A percentile compares a stretch with the other conserved stretches of the same genome.
Conservation (phyloP, 2,888 invertebrate species). For the Lasiommata megera region DNA sequence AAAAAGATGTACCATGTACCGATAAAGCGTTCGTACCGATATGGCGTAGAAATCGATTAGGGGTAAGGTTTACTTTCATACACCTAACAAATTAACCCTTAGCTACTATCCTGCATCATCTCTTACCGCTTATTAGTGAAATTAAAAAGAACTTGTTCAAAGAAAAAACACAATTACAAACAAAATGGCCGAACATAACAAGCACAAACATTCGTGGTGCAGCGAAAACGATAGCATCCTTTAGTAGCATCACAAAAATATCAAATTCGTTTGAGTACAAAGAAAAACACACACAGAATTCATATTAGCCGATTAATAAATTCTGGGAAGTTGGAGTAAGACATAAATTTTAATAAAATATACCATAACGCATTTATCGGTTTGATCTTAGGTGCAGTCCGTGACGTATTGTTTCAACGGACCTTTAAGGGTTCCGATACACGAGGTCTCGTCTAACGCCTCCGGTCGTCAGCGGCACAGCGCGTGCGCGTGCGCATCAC, state of each 20-base stretch:
- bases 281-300: constrained; percentile 68
- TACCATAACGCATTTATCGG: constrained; percentile 64
- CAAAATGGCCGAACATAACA: constrained; percentile 14
- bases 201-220: background rate
- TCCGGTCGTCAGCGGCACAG: too few species aligned
- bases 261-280: constrained; percentile 51
- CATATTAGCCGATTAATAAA: constrained; percentile 79
- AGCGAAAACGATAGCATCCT: constrained; percentile 20
- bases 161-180: constrained; percentile 16
- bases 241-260: constrained; percentile 43
- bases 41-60: too few species aligned
- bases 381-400: constrained; percentile 59
- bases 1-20: too few species aligned
- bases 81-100: too few species aligned
- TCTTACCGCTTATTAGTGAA: too few species aligned
- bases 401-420: constrained; percentile 58
- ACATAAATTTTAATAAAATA: constrained; percentile 79
- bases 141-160: too few species aligned
- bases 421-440: constrained; percentile 26
- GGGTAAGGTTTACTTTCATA: too few species aligned
- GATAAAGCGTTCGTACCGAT: too few species aligned
- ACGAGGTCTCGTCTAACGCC: constrained; percentile 1
- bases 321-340: constrained; percentile 75
- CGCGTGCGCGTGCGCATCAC: too few species aligned
- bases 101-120: too few species aligned